Base-by-base conservation (phyloP, 2,888 invertebrate genomes). In the Tetranychus piercei region DNA sequence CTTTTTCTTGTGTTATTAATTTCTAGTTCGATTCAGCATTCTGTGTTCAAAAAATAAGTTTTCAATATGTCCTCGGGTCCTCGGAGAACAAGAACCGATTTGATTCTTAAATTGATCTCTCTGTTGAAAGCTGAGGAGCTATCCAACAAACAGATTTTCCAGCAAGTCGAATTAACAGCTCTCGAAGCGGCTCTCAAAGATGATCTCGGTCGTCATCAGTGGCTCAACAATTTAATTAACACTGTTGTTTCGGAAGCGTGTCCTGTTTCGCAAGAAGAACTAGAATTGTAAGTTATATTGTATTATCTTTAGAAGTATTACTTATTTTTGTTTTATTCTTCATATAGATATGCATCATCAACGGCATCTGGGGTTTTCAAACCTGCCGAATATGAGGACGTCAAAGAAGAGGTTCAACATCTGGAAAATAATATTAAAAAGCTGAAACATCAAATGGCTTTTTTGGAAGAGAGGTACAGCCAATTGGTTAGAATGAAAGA, bases 161-260 rank as follows among this genome's bases (percentile, higher is more conserved):
- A n/a, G n/a, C 69, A 69, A 20, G 69, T 69, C 44, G 71, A 71
- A 44, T 44, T 71, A 9, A 71, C 71, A 34, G 71, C 71, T 44
- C 34, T 71, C 9, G 71, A 71, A 18, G 45, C 44, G 15, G 71
- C 71, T 44, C 45, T 71, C 1, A 71, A 71, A 34, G 71, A 71
- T 44, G 71, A 71, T 71, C 44, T 71, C 18, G 43, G 20, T 9
- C 20, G 71, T 5, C n/a, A 71, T 71, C 43, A 71, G 18, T 71
- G 43, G 18, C 18, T 71, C 34, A 18, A 71, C 15, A 43, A 43
- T 15, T 20, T 71, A 18, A 44, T 71, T 9, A 71, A 71, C 20
- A 9, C 20, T 23, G 43, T 71, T 20, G 45, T 34, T 34, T 23
- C 34, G 15, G 71, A 71, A 23, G 43, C 44, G 11, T 23, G 44